phyloP scores from a whole-genome alignment of 1,140 invertebrate species.

The Diachasmimorpha longicaudata region DNA sequence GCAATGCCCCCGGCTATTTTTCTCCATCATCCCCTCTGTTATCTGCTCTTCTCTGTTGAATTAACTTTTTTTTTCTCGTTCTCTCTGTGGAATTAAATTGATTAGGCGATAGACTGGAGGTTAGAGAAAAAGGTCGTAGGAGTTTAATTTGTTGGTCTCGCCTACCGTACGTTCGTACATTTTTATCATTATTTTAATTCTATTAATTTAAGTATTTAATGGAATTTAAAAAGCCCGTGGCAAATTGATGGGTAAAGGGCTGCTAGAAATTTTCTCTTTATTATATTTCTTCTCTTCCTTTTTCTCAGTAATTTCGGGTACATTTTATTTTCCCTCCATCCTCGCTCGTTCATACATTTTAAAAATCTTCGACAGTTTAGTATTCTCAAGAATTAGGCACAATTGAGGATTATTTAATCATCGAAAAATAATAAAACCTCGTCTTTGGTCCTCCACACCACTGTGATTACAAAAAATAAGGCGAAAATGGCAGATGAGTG shows the following conservation, averaged over 20 bases:
- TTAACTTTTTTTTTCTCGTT: background rate
- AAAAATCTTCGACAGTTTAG: background rate
- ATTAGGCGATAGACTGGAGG: conserved; percentile 5
- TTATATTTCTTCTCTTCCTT: background rate
- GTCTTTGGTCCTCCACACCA: conserved; percentile 32
- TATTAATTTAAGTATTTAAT: too few relatives aligned
- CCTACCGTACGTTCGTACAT: background rate
- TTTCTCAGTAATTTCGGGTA: background rate
- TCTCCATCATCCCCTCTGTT: background rate
- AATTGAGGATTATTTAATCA: background rate
- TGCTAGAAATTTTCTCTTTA: background rate
- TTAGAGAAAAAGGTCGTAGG: background rate
- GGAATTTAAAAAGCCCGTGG: too few relatives aligned
- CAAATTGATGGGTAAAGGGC: background rate
- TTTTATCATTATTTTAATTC: background rate
- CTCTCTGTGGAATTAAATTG: background rate
- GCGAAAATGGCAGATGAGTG: background rate
- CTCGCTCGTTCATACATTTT: background rate
- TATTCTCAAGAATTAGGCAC: background rate
- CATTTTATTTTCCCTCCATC: background rate
- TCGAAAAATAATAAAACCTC: conserved; percentile 1
- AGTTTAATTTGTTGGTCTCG: background rate
- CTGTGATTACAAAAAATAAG: conserved; percentile 13
- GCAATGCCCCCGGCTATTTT: background rate
- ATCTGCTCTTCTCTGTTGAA: background rate